Evolutionary conservation across 1,140 invertebrate genomes (phyloP).

Genomic region (Episyrphus balteatus): DNA sequence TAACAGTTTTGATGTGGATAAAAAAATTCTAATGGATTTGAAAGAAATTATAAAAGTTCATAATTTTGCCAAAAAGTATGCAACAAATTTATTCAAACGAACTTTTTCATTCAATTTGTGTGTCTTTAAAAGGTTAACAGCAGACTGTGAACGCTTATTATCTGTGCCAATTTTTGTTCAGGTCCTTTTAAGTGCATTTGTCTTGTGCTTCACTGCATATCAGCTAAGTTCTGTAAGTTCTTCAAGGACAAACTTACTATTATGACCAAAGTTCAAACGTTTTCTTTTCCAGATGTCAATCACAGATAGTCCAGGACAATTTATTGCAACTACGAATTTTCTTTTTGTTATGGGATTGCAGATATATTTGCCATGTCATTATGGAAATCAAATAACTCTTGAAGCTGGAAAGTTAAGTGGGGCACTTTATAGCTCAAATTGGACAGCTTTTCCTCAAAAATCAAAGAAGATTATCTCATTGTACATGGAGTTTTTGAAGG

Average conservation of each 20-base stretch:
- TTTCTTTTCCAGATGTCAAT: background rate
- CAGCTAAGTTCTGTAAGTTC: background rate
- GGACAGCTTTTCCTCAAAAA: background rate
- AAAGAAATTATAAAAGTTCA: too few species aligned
- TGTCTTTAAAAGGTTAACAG: background rate
- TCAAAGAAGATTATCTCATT: background rate
- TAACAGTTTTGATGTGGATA: too few species aligned
- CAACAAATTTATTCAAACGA: too few species aligned
- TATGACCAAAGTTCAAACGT: too few species aligned
- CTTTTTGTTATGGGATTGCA: background rate
- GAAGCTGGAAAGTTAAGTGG: background rate
- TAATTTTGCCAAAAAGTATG: too few species aligned
- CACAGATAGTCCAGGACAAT: background rate
- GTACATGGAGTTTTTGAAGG: conserved; percentile 1
- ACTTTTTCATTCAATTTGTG: too few species aligned
- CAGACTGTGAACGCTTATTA: background rate
- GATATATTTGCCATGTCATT: background rate
- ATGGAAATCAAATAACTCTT: background rate
- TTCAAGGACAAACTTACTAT: too few species aligned
- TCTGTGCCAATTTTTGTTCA: background rate
- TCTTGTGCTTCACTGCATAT: background rate
- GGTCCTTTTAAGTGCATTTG: background rate
- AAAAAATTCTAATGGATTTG: too few species aligned
- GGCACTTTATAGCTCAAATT: background rate
- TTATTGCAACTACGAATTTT: background rate